Percentiles rank a stretch among this genome's conserved stretches.
phyloP scores from a whole-genome alignment of 2,888 invertebrate species.

The Neria commutata region DNA sequence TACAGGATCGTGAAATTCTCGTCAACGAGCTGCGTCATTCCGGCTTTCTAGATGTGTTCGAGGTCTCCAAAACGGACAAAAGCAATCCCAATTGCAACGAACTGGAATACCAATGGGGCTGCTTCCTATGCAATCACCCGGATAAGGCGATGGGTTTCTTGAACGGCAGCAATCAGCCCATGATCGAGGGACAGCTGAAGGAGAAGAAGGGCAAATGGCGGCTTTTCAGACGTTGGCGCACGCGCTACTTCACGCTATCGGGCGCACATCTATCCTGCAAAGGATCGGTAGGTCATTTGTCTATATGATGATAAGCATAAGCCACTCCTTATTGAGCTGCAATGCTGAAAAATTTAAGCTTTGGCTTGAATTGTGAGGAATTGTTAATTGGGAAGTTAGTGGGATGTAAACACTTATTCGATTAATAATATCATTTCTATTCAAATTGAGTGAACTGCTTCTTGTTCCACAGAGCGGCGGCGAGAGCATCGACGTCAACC shows the following conservation, averaged over 20 bases:
- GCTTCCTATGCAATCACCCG: constrained; percentile 92
- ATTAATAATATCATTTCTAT: background rate
- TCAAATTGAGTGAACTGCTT: background rate
- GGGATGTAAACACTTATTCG: background rate
- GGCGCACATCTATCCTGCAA: constrained; percentile 89
- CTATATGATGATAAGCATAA: too few relatives aligned
- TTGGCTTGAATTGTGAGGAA: too few relatives aligned
- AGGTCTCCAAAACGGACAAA: constrained; percentile 68
- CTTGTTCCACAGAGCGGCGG: constrained; percentile 72
- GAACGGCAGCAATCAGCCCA: constrained; percentile 79
- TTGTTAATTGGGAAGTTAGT: too few relatives aligned
- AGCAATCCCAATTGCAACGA: constrained; percentile 63
- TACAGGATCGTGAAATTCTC: constrained; percentile 84
- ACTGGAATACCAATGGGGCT: constrained; percentile 75
- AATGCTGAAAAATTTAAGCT: too few relatives aligned
- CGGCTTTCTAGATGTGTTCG: constrained; percentile 93
- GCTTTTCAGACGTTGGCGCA: constrained; percentile 89
- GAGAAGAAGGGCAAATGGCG: constrained; percentile 93
- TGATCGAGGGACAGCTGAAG: constrained; percentile 88
- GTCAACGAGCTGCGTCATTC: constrained; percentile 84
- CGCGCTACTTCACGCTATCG: constrained; percentile 91
- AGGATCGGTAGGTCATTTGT: constrained; percentile 71
- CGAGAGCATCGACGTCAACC: constrained; percentile 87
- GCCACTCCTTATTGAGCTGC: background rate
- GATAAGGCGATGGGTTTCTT: constrained; percentile 86